These are phyloP conservation scores for Drosophila parthenogenetica DNA, from an alignment of 2,888 invertebrate genomes.

Conservation along the genomic window DNA sequence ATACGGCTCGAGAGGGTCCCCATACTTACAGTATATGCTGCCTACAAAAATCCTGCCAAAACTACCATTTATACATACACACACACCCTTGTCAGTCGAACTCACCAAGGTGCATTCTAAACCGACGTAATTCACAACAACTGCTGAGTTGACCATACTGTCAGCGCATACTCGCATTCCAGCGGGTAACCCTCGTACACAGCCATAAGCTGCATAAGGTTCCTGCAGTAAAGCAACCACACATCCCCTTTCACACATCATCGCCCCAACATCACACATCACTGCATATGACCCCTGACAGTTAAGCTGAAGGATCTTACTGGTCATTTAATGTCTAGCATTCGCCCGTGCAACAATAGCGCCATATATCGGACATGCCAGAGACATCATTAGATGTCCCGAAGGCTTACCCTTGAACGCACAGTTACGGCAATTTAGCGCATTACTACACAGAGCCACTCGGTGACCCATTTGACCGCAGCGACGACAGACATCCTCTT, in stretches of 20 bases:
- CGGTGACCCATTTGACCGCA: conserved; percentile 24
- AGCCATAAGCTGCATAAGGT: conserved; percentile 12
- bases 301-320: conserved; percentile 5
- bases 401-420: conserved; percentile 17
- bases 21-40: conserved; percentile 12
- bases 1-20: conserved; percentile 14
- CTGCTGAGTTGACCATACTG: conserved; percentile 15
- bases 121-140: conserved; percentile 16
- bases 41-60: conserved; percentile 8
- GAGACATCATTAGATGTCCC: conserved; percentile 20
- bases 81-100: conserved; percentile 13
- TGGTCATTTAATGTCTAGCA: conserved; percentile 20
- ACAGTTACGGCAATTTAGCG: conserved; percentile 20
- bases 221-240: conserved; percentile 18
- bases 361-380: conserved; percentile 10
- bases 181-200: conserved; percentile 16
- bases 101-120: conserved; percentile 13
- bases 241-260: conserved; percentile 12
- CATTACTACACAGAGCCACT: conserved; percentile 1
- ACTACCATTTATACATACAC: conserved; percentile 4
- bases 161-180: conserved; percentile 17
- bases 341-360: conserved; percentile 11
- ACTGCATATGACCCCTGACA: conserved; percentile 3
- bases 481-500: conserved; percentile 20
- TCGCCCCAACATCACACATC: background rate